Evolutionary conservation across 2,888 invertebrate species (phyloP).

Genomic region (Seira sanloemensis): DNA sequence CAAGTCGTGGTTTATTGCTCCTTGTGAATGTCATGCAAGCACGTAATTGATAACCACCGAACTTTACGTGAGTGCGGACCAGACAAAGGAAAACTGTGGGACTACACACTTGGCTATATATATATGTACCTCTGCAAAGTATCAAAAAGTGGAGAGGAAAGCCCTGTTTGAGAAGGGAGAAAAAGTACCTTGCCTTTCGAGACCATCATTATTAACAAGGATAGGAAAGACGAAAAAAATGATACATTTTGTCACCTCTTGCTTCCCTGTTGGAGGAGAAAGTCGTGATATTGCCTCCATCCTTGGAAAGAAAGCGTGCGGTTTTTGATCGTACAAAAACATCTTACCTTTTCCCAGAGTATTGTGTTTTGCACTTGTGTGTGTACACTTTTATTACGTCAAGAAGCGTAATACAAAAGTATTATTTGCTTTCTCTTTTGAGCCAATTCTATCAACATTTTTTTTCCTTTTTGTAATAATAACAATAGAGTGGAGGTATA

Average conservation of each 20-base stretch:
- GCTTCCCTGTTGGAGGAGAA: too few relatives aligned
- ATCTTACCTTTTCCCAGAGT: too few relatives aligned
- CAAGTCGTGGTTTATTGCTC: constrained; percentile 39
- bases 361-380: too few relatives aligned
- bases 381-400: too few relatives aligned
- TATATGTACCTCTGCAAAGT: neutral
- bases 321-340: too few relatives aligned
- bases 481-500: too few relatives aligned
- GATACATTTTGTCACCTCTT: constrained; percentile 35
- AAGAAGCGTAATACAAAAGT: too few relatives aligned
- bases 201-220: neutral
- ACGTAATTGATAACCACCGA: constrained; percentile 49
- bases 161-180: neutral
- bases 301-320: neutral
- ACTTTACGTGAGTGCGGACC: constrained; percentile 44
- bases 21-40: constrained; percentile 47
- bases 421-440: too few relatives aligned
- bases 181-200: neutral
- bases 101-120: too few relatives aligned
- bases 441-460: too few relatives aligned
- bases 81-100: neutral
- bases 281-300: too few relatives aligned
- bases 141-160: neutral
- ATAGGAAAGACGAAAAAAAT: constrained; percentile 16
- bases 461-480: too few relatives aligned